phyloP scores from a whole-genome alignment of 2,888 invertebrate genomes.

The Amblyjoppa proteus region DNA sequence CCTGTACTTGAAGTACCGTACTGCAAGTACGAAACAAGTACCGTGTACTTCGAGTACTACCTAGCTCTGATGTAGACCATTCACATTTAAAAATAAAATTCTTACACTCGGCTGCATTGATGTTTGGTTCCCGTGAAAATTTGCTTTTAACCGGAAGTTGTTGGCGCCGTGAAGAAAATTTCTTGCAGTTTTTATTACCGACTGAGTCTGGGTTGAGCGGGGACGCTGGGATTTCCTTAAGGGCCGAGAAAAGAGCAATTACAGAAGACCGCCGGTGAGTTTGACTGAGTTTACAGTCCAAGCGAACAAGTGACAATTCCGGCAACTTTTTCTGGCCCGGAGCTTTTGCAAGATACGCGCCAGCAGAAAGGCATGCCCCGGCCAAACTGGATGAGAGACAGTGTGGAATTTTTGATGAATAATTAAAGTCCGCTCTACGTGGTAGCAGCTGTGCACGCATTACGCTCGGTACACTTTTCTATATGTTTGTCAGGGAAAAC shows the following conservation, averaged over 20 bases:
- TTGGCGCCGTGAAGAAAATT: too few species aligned
- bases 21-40: too few species aligned
- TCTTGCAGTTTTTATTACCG: too few species aligned
- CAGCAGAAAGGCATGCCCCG: not conserved
- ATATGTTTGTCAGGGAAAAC: constrained; percentile 5
- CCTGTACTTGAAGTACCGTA: too few species aligned
- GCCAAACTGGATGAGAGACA: not conserved
- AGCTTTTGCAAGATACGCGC: not conserved
- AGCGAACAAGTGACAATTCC: not conserved
- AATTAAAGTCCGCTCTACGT: constrained; percentile 20
- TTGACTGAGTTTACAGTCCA: constrained; percentile 2
- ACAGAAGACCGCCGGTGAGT: constrained; percentile 14
- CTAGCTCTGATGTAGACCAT: too few species aligned
- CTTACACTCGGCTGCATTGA: too few species aligned
- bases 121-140: too few species aligned
- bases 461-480: not conserved
- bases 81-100: too few species aligned
- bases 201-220: too few species aligned
- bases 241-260: constrained; percentile 23
- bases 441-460: constrained; percentile 3
- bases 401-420: constrained; percentile 27
- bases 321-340: not conserved
- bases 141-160: too few species aligned
- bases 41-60: too few species aligned
- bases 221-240: not conserved